Base-by-base conservation (phyloP, 2,797 vertebrate species). In the Odontamblyopus lacepedii region DNA sequence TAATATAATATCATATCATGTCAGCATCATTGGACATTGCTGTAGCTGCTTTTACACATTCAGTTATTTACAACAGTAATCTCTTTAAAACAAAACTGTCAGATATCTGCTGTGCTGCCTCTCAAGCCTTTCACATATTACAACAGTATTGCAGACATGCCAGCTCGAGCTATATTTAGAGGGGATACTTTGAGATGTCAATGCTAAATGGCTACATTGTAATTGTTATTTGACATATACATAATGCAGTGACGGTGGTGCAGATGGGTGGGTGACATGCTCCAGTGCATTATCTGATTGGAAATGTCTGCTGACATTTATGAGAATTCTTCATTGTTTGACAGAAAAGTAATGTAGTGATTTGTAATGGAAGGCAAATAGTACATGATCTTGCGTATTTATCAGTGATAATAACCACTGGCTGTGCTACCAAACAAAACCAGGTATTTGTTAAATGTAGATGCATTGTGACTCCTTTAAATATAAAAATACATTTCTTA, bases 241-340 rank as follows among this genome's bases (percentile, higher is more conserved):
- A 82, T 81, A 81, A 84, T 77, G 67, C 72, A 76, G 71, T 13
- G 15, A 66, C 74, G 77, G 67, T 61, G 63, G 74, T 68, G 35
- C 80, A 82, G 81, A 87, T 76, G 70, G 78, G 76, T 78, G 74
- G 71, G 18, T 77, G 80, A 87, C 70, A 83, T 7, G 70, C 78
- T 71, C 70, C 76, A 69, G 72, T 77, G 79, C 85, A 79, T 85
- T 80, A 84, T 87, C 79, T 77, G 81, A 89, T 88, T 72, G 77
- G 59, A 76, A 76, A 81, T 78, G 77, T 83, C 84, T 79, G 81
- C 73, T 88, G 86, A 90, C 85, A 87, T 90, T 88, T 84, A 87
- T 84, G 77, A 75, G 75, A 89, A 83, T 78, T 82, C 83, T 86
- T 75, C 60, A 38, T 48, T 86, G 86, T 38, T 38, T 38, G 35